phyloP scores from a whole-genome alignment of 2,888 invertebrate genomes.

The Neoscelio sp. region DNA sequence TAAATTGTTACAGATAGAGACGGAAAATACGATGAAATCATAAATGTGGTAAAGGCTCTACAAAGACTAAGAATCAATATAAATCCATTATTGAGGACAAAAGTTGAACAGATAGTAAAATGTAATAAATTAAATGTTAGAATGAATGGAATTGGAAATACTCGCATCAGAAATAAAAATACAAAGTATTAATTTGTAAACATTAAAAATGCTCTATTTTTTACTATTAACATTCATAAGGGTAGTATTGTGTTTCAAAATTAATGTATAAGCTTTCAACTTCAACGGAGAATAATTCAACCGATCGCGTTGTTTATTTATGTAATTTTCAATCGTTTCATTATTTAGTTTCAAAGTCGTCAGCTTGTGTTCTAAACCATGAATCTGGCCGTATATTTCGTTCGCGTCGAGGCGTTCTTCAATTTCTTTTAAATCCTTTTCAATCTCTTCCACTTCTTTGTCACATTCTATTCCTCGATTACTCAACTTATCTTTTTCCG shows the following conservation, averaged over 20 bases:
- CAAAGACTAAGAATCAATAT: too few species aligned
- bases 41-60: too few species aligned
- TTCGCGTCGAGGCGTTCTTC: conserved; percentile 87
- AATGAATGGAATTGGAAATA: neutral
- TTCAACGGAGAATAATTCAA: conserved; percentile 88
- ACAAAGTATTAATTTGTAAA: neutral
- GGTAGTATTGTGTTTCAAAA: conserved; percentile 85
- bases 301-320: conserved; percentile 87
- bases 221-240: conserved; percentile 78
- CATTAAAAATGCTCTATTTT: neutral
- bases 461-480: conserved; percentile 84
- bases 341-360: conserved; percentile 88
- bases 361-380: conserved; percentile 88
- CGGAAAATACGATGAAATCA: neutral
- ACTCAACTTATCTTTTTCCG: conserved; percentile 84
- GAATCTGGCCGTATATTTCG: conserved; percentile 89
- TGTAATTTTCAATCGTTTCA: conserved; percentile 87
- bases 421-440: conserved; percentile 84
- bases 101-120: too few species aligned
- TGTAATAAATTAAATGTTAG: neutral
- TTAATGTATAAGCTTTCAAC: conserved; percentile 85
- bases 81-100: too few species aligned
- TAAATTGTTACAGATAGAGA: neutral
- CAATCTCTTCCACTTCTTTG: conserved; percentile 84
- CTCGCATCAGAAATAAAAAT: neutral